Evolutionary conservation across 2,113 vertebrate species (phyloP), one percentile per base, ranked within the genome.

Genomic region (Leucoraja erinaceus): DNA sequence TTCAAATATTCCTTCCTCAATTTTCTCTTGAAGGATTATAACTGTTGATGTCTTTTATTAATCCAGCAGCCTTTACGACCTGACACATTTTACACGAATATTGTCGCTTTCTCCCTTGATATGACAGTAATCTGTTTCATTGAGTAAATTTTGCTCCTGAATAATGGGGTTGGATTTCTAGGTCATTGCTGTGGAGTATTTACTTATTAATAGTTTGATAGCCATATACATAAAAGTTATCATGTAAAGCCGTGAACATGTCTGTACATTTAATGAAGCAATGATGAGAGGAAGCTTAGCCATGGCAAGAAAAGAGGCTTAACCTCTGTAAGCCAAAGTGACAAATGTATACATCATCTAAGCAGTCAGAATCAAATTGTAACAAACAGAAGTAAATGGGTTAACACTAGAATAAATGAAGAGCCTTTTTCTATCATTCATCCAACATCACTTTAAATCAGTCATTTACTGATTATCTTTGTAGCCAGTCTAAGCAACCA

Each of bases 171-270:
- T 72, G 33, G 33, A 72, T 54, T 91, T 25, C 59, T 91, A 20
- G 33, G 88, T 91, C 66, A 91, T 38, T 11, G 10, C 20, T 72
- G 18, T 47, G 38, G 31, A 38, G 38, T 25, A 20, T 70, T 91
- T 91, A 68, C 68, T 72, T 91, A 91, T 70, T 91, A 91, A 33
- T 91, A 91, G 66, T 47, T 91, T 91, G 66, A 91, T 72, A 16
- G 33, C 20, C 22, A 72, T 28, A 20, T 38, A 66, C 61, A 70
- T 47, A 91, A 72, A 66, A 90, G 88, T 72, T 72, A 91, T 47
- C 63, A 25, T 47, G 66, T 72, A 91, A 91, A 91, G 20, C 63
- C 47, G 88, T 47, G 88, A 91, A 91, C 56, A 70, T 90, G 88
- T 18, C 31, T 68, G n/a, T 70, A 70, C 63, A 70, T 38, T 72